Evolutionary conservation across 2,113 vertebrate species (phyloP).

Genomic region (Tachycineta bicolor): DNA sequence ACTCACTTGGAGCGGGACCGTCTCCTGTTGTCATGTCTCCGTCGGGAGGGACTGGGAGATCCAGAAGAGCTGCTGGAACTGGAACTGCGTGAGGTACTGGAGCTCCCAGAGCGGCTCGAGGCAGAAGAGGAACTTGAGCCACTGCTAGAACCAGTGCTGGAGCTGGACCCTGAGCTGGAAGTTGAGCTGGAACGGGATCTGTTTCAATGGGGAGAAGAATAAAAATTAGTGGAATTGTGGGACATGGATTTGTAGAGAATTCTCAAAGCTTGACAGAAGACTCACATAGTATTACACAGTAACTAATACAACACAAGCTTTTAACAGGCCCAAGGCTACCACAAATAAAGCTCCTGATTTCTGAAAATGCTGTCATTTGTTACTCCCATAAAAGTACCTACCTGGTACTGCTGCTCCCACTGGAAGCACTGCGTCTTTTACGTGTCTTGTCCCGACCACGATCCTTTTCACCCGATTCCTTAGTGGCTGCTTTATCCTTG

Average conservation of each 20-base stretch:
- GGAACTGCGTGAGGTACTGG: constrained; percentile 91
- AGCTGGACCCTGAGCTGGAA: constrained; percentile 94
- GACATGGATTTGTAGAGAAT: not conserved
- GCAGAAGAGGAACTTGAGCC: constrained; percentile 96
- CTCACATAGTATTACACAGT: not conserved
- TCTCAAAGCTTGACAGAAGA: not conserved
- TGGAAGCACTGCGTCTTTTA: constrained; percentile 92
- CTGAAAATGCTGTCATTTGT: not conserved
- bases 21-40: constrained; percentile 91
- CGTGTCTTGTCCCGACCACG: constrained; percentile 89
- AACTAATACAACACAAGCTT: not conserved
- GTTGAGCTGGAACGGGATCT: constrained; percentile 89
- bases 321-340: not conserved
- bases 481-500: constrained; percentile 88
- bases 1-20: constrained; percentile 92
- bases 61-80: constrained; percentile 95
- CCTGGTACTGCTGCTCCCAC: constrained; percentile 92
- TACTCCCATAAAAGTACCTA: not conserved
- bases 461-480: constrained; percentile 90
- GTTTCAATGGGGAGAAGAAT: not conserved
- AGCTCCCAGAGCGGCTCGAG: constrained; percentile 92
- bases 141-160: constrained; percentile 94
- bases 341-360: not conserved
- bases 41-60: constrained; percentile 89
- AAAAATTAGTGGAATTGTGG: not conserved